Base-by-base conservation (phyloP, 2,113 vertebrate species). In the Thunnus maccoyii region DNA sequence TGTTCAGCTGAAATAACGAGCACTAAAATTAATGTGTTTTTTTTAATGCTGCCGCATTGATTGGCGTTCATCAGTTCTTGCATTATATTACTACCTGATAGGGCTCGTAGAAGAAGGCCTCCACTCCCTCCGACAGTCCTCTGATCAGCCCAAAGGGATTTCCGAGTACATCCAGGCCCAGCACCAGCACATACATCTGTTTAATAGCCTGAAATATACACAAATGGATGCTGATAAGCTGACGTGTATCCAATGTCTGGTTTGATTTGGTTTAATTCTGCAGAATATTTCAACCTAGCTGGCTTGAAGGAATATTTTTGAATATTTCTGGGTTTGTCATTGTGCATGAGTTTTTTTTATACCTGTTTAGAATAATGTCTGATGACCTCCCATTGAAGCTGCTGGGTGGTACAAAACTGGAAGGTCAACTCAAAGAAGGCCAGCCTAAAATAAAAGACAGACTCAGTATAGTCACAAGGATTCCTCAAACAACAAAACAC, bases 81-180 rank as follows among this genome's bases (percentile, higher is more conserved):
- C 7, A 48, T 47, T 22, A n/a, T 8, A 63, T 36, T 55, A 48
- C 44, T 68, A 99, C 98, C 96, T 99, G 97, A 77, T 99, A 99
- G 20, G 98, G 98, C 88, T 99, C 98, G 92, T 99, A 99, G 91
- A 99, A 99, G 90, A 99, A 98, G 16, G 98, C 97, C 93, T 98
- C 98, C 8, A 99, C 97, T 58, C 98, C 98, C 94, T 98, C 97
- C 30, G 98, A 99, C 84, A 99, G 95, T 73, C 97, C 98, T 88
- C 98, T 94, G 89, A 99, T 98, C 86, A 99, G 96, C 52, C 97
- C 98, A 91, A 97, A 99, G 4, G 98, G 98, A 93, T 99, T 99
- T 78, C 98, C 98, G 85, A 99, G 95, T n/a, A 99, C 98, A 85
- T 99, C 98, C 92, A 99, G 95, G 64, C 98, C 98, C 89, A 99